Percentiles rank a stretch among this genome's conserved stretches.
phyloP scores from a whole-genome alignment of 1,140 invertebrate genomes.

The Bombyx mori region ASM3026992v2 NC_085121.1:7581001-7581500 shows the following conservation, averaged over 20 bases:
- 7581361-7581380: conserved; percentile 47
- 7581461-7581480: not conserved
- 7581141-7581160: conserved; percentile 12
- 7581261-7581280: conserved; percentile 44
- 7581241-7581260: conserved; percentile 42
- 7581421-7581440: conserved; percentile 58
- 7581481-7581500: too few relatives aligned
- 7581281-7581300: conserved; percentile 20
- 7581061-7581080: conserved; percentile 10
- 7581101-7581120: conserved; percentile 16
- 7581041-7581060: too few relatives aligned
- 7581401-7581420: conserved; percentile 56
- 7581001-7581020: too few relatives aligned
- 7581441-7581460: conserved; percentile 52
- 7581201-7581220: conserved; percentile 45
- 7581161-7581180: conserved; percentile 14
- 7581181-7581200: conserved; percentile 25
- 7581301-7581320: conserved; percentile 38
- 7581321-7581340: conserved; percentile 34
- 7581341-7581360: conserved; percentile 59
- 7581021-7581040: too few relatives aligned
- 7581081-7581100: conserved; percentile 18
- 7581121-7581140: conserved; percentile 8
- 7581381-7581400: conserved; percentile 50
- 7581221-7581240: conserved; percentile 36